Evolutionary conservation across 2,888 invertebrate species (phyloP), one percentile per base, ranked within the genome.

Genomic region (Apamea crenata): DNA sequence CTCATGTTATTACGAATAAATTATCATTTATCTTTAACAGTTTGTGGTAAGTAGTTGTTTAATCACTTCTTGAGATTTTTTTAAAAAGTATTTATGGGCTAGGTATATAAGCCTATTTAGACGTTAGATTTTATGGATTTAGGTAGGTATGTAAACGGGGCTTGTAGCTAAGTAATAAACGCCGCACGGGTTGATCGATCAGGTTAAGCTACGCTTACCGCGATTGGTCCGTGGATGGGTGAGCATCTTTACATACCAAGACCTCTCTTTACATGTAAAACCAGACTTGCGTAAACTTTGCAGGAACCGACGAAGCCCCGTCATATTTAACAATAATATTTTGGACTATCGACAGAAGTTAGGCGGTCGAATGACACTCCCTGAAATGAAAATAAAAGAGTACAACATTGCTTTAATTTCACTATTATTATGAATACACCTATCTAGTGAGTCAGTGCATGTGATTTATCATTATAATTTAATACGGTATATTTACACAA

Each of bases 401-500:
- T 21, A 36, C 2, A 50, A 67, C 16, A 53, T 29, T 6, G 70
- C n/a, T 72, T 29, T 18, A 29, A 36, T 66, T 66, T 53, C 56
- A 78, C 16, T 59, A 74, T 59, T 71, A 44, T 67, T 67, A 25
- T 40, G 29, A 6, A n/a, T 66, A 59, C 21, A 29, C 25, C 10
- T 47, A 53, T 5, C 1, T 29, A 69, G 32, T 70, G 44, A 80
- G 73, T 71, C 61, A 77, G 53, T 56, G 61, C 8, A n/a, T 8
- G 32, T 80, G 66, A 71, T 71, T 76, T 66, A 80, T 29, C 16
- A 3, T 56, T 25, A 56, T 12, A 25, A 59, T 65, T 44, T 2
- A 3, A 3, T 50, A 65, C 68, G 53, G 61, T 83, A 80, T 74
- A 73, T 76, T 84, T 65, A 77, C 50, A 68, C 77, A 72, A 84